Base-by-base conservation (phyloP, 2,797 vertebrate genomes). In the Discoglossus pictus region DNA sequence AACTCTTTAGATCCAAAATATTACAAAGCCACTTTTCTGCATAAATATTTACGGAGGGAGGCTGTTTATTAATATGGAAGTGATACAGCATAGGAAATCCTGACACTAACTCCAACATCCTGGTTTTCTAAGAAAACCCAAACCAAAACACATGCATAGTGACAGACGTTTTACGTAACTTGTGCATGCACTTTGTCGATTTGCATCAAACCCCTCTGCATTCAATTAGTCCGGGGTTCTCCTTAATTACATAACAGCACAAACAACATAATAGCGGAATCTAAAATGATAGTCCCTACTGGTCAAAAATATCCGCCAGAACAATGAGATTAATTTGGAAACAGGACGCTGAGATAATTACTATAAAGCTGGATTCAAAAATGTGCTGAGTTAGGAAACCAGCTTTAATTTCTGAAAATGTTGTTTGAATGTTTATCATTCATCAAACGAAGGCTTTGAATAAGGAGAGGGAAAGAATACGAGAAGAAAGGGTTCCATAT, bases 201-300 rank as follows among this genome's bases (percentile, higher is more conserved):
- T 38, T 36, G n/a, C n/a, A 6, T 24, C 6, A 13, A 2, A 35
- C 39, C 31, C n/a, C 52, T 27, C 51, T 25, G 15, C 35, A 52
- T 66, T 40, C 58, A 56, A 66, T 66, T 42, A 56, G 11, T 48
- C 42, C 40, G 53, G 48, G 52, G 52, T 58, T 66, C 43, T 42
- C 42, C 23, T 7, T 66, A 66, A 66, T 58, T 39, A 58, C 43
- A 39, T 50, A 58, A 58, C 21, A 11, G 20, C 31, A 10, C 7
- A 58, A 27, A 20, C 53, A 34, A 20, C 6, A 47, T 15, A 25
- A 21, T 50, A 42, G 12, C 5, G 63, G 42, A 48, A 21, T 24
- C 13, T n/a, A 9, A 6, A 18, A 27, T 12, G 2, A 10, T 17
- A 27, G 27, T 24, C 52, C 16, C 50, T 21, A 7, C 21, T 66